Base-by-base conservation (phyloP, 2,113 vertebrate species). In the Phrynosoma blainvillii region DNA sequence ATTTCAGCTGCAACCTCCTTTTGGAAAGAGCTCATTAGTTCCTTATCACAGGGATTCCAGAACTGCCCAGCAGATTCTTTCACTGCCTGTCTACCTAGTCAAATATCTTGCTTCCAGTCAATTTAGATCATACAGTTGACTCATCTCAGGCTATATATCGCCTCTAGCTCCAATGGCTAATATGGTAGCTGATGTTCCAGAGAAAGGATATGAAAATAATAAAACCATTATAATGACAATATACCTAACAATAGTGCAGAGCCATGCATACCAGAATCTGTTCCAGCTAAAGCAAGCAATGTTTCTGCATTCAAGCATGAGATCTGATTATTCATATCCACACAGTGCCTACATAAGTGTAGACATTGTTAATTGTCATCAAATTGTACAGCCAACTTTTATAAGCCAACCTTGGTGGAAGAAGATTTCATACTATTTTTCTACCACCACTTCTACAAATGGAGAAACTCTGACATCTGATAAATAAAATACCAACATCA, bases 241-340 rank as follows among this genome's bases (percentile, higher is more conserved):
- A 74, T 80, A 92, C 77, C 65, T 88, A 89, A 93, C 86, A 87
- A 32, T 86, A 2, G 18, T 0, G 0, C 59, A 79, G 68, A 0
- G 0, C 47, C 91, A 79, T 78, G 77, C 0, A 5, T 70, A 90
- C 84, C 7, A 91, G 84, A 89, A 81, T 91, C 85, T 68, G 86
- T 95, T 92, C 87, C 88, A 87, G 87, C 87, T 87, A 90, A 92
- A 92, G 90, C 77, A 87, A 82, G 80, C 62, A 84, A 88, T 0
- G 85, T 91, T 95, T 89, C 92, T 66, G 87, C 90, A 87, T 14
- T 86, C 90, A 94, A 96, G 94, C 93, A 92, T 93, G 86, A 94
- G 93, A 95, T 95, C 94, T 94, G 93, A 96, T 95, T 95, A 95
- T 92, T 94, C 91, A 91, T 94, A 94, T 93, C 91, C 79, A 90